Conservation (phyloP, 1,140 invertebrate species). For the Acromyrmex charruanus region DNA sequence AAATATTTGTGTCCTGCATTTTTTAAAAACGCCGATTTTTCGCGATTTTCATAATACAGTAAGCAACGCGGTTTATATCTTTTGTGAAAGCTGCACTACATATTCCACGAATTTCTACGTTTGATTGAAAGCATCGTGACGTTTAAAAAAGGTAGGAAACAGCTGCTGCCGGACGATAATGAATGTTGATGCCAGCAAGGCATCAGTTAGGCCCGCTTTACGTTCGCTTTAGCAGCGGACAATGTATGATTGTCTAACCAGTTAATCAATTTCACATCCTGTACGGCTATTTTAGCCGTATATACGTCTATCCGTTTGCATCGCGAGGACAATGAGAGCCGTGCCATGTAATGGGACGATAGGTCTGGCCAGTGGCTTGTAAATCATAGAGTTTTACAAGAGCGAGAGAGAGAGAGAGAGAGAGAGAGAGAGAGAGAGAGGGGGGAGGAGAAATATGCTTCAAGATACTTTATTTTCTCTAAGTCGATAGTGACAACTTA, state of each 20-base stretch:
- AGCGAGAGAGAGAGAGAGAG: not conserved
- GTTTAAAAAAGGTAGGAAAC: not conserved
- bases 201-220: constrained; percentile 59
- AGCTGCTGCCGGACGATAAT: constrained; percentile 12
- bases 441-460: too few relatives aligned
- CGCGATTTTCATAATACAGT: not conserved
- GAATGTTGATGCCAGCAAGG: constrained; percentile 41
- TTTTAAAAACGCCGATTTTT: constrained; percentile 29
- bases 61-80: not conserved
- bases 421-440: too few relatives aligned
- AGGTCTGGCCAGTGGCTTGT: constrained; percentile 65
- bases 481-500: too few relatives aligned
- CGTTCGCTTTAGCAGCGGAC: constrained; percentile 65
- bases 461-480: too few relatives aligned
- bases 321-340: constrained; percentile 73
- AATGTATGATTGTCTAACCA: constrained; percentile 65
- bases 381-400: constrained; percentile 72
- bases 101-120: not conserved
- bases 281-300: constrained; percentile 70
- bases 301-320: constrained; percentile 71
- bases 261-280: constrained; percentile 77
- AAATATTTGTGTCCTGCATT: constrained; percentile 52
- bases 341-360: constrained; percentile 71
- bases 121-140: not conserved
- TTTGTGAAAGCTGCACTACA: not conserved